Percentiles rank a stretch among this genome's conserved stretches.
Evolutionary conservation across 2,113 vertebrate genomes (phyloP).

Genomic region (Mugil cephalus): DNA sequence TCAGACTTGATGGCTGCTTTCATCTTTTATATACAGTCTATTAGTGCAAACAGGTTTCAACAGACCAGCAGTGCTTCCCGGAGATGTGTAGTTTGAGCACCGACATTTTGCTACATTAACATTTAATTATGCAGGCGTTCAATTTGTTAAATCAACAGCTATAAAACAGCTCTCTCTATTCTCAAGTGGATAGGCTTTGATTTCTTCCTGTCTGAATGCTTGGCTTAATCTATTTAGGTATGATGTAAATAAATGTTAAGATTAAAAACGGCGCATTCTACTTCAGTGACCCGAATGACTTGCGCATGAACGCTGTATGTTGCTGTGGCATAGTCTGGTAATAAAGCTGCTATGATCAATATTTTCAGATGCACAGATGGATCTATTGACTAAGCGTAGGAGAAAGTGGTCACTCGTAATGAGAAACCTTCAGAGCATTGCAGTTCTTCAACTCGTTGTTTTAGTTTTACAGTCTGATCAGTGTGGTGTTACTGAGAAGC

Average conservation of each 20-base stretch:
- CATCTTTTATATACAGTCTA: too few species aligned
- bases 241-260: neutral
- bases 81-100: too few species aligned
- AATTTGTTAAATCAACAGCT: neutral
- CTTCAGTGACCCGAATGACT: neutral
- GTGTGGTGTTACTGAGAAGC: neutral
- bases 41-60: too few species aligned
- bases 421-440: neutral
- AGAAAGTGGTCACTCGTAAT: neutral
- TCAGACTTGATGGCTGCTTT: too few species aligned
- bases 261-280: neutral
- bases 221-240: neutral
- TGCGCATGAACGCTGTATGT: neutral
- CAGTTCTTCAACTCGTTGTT: neutral
- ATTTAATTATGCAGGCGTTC: neutral
- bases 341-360: neutral
- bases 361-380: neutral
- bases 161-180: neutral
- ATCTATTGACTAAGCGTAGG: neutral
- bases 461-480: neutral
- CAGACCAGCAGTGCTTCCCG: too few species aligned
- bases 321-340: neutral
- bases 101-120: neutral
- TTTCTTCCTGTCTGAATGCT: too few species aligned
- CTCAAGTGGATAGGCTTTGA: neutral